phyloP scores from a whole-genome alignment of 2,888 invertebrate genomes.

The Melanotus villosus region DNA sequence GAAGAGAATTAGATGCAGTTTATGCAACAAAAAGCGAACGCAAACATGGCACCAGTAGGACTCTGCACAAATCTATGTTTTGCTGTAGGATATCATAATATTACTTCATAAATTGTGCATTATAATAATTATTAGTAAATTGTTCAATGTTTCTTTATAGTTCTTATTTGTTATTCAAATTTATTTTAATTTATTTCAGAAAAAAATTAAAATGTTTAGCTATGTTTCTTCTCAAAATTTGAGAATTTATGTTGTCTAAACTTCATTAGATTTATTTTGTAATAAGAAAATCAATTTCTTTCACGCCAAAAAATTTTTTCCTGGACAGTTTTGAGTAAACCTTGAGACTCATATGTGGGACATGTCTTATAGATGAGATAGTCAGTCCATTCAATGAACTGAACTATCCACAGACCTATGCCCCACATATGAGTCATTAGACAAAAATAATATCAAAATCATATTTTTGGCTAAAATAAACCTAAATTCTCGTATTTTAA shows the following conservation, averaged over 20 bases:
- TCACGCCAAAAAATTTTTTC: neutral
- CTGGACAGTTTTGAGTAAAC: neutral
- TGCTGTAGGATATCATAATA: slow-evolving; percentile 9
- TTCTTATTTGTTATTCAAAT: no score
- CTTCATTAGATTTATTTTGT: neutral
- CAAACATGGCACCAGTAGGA: slow-evolving; percentile 25
- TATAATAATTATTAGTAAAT: no score
- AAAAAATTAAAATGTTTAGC: no score
- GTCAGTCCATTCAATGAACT: neutral
- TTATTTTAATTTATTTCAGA: no score
- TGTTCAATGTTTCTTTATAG: no score
- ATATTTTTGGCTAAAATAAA: no score
- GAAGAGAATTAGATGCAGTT: no score
- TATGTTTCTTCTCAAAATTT: no score
- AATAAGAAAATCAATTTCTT: neutral
- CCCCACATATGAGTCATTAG: neutral
- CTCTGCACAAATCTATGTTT: neutral
- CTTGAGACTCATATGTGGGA: neutral
- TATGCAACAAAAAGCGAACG: slow-evolving; percentile 26
- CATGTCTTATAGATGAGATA: no score
- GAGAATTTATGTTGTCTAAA: neutral
- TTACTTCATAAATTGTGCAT: neutral
- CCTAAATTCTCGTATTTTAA: neutral
- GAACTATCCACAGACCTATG: no score
- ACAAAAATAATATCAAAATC: neutral